Evolutionary conservation across 1,140 invertebrate species (phyloP).

Genomic region (Caerostris extrusa): DNA sequence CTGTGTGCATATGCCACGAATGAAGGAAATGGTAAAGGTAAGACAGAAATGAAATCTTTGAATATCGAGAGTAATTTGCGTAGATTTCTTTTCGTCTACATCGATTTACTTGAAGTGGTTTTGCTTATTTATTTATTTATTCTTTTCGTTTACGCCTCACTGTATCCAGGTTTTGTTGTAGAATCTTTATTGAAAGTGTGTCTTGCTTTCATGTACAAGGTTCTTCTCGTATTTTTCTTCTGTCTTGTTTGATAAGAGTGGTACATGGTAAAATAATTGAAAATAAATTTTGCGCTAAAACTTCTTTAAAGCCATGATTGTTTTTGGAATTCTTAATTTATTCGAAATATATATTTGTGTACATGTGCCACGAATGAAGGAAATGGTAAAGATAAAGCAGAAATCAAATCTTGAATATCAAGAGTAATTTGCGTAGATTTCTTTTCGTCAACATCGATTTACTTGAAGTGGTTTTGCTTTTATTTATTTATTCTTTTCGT

Average conservation of each 20-base stretch:
- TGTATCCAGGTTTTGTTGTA: not conserved
- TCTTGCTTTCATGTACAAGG: not conserved
- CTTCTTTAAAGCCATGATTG: no score
- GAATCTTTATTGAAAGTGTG: not conserved
- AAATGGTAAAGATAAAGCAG: not conserved
- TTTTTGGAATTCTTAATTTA: no score
- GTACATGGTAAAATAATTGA: no score
- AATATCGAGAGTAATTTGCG: slow-evolving; percentile 26
- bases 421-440: slow-evolving; percentile 16
- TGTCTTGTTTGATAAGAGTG: not conserved
- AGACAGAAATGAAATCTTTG: not conserved
- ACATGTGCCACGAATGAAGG: not conserved
- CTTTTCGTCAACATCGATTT: slow-evolving; percentile 1
- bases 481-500: not conserved
- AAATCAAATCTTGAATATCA: slow-evolving; percentile 23
- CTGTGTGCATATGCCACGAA: not conserved
- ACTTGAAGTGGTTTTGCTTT: not conserved
- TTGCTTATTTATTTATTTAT: not conserved
- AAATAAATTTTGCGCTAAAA: no score
- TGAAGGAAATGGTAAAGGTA: slow-evolving; percentile 6
- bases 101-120: slow-evolving; percentile 7
- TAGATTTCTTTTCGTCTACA: not conserved
- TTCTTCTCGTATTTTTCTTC: not conserved
- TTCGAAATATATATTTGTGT: not conserved
- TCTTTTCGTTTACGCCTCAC: not conserved